phyloP scores from a whole-genome alignment of 1,140 invertebrate species.

The Grapholita molesta region DNA sequence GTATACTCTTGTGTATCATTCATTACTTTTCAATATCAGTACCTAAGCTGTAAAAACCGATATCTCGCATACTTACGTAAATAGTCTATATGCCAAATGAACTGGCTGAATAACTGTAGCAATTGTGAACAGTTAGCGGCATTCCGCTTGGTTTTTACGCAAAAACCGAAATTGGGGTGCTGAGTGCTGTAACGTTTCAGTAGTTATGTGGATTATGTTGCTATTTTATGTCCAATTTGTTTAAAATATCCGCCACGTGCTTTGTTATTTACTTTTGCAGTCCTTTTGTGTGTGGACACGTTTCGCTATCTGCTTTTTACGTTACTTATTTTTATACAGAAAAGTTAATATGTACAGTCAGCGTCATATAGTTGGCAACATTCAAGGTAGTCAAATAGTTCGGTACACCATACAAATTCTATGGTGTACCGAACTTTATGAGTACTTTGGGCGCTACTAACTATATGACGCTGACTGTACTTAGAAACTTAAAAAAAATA shows the following conservation, averaged over 20 bases:
- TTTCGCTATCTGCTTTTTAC: neutral
- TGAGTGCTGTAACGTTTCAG: neutral
- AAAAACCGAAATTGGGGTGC: constrained; percentile 3
- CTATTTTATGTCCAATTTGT: neutral
- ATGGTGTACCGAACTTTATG: too few species aligned
- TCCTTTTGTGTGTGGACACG: neutral
- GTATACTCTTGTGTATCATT: neutral
- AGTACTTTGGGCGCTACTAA: too few species aligned
- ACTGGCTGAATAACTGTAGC: constrained; percentile 17
- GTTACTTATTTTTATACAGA: neutral
- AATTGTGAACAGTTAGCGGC: constrained; percentile 25
- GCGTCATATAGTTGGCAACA: too few species aligned
- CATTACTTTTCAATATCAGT: neutral
- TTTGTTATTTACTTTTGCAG: neutral
- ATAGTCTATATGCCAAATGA: constrained; percentile 12
- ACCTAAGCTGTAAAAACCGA: neutral
- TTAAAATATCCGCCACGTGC: neutral
- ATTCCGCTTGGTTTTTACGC: constrained; percentile 21
- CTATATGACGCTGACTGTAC: too few species aligned
- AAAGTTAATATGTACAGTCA: neutral
- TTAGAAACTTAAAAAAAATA: too few species aligned
- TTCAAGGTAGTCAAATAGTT: too few species aligned
- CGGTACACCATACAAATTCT: too few species aligned
- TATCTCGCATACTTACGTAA: constrained; percentile 7
- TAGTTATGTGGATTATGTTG: neutral